Percentiles rank a stretch among this genome's conserved stretches.
These are phyloP conservation scores for Tenualosa thibaudeaui DNA, from an alignment of 2,797 vertebrate genomes.

Conservation along the genomic window DNA sequence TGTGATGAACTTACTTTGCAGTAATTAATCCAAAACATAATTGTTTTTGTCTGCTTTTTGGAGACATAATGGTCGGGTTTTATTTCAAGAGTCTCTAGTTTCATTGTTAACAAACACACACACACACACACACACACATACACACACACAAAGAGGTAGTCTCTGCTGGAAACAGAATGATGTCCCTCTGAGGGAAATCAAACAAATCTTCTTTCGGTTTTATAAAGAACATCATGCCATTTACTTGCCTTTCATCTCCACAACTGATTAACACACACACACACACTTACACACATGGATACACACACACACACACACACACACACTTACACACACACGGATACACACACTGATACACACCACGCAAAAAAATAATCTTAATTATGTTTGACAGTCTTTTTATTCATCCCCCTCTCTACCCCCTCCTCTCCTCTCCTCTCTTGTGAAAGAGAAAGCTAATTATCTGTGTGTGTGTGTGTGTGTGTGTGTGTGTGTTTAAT, in stretches of 20 bases:
- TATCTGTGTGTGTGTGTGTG: slow-evolving; percentile 3
- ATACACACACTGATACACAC: background rate
- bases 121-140: slow-evolving; percentile 54
- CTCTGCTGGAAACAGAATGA: slow-evolving; percentile 37
- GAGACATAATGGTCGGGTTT: too few relatives aligned
- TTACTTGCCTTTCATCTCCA: background rate
- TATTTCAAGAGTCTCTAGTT: too few relatives aligned
- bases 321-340: background rate
- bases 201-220: background rate
- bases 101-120: background rate
- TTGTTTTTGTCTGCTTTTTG: too few relatives aligned
- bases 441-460: background rate
- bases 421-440: background rate
- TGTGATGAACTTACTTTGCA: background rate
- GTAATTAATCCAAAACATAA: background rate
- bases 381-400: slow-evolving; percentile 22
- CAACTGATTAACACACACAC: background rate
- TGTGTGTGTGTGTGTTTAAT: background rate
- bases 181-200: background rate
- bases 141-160: slow-evolving; percentile 35
- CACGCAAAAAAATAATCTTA: slow-evolving; percentile 1
- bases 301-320: slow-evolving; percentile 7
- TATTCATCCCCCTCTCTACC: background rate
- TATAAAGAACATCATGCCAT: background rate
- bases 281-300: background rate